Conservation (phyloP, 2,888 invertebrate genomes). For the Andrena flavipes region DNA sequence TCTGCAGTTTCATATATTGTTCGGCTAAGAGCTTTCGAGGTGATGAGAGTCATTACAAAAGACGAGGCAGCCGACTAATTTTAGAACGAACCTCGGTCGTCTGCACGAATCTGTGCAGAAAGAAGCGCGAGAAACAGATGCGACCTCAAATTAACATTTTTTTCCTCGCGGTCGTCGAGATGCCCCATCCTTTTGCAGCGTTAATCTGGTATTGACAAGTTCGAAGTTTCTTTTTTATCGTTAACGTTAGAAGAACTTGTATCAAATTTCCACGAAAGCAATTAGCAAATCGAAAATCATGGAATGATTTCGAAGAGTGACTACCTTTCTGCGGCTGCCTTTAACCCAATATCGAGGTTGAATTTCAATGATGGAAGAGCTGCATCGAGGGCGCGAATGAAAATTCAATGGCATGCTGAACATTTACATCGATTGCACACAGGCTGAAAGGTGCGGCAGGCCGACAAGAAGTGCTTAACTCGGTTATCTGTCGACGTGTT, state of each 20-base stretch:
- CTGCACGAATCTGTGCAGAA: slow-evolving; percentile 12
- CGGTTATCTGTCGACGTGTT: slow-evolving; percentile 49
- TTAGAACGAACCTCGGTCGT: slow-evolving; percentile 54
- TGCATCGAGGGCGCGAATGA: neutral
- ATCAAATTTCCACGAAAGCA: no score
- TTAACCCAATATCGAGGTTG: neutral
- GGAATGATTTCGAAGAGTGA: no score
- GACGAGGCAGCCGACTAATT: slow-evolving; percentile 58
- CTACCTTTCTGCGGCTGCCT: no score
- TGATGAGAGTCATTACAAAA: slow-evolving; percentile 66
- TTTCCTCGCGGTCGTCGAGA: slow-evolving; percentile 15
- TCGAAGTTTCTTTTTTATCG: neutral
- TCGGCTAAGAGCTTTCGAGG: slow-evolving; percentile 46
- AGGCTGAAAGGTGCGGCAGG: slow-evolving; percentile 9
- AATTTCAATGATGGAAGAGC: neutral
- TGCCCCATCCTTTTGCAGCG: neutral
- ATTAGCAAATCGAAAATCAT: no score
- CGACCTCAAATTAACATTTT: slow-evolving; percentile 56
- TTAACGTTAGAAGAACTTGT: neutral
- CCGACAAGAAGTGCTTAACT: slow-evolving; percentile 32
- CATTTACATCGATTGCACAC: slow-evolving; percentile 5
- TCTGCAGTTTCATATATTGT: slow-evolving; percentile 50
- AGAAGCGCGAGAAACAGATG: slow-evolving; percentile 10
- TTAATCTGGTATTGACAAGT: neutral
- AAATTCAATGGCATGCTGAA: neutral